Evolutionary conservation across 53 echinoderm and acorn worm genomes (phyloP), one percentile per base, ranked within the genome.

Genomic region (Mesocentrotus franciscanus): DNA sequence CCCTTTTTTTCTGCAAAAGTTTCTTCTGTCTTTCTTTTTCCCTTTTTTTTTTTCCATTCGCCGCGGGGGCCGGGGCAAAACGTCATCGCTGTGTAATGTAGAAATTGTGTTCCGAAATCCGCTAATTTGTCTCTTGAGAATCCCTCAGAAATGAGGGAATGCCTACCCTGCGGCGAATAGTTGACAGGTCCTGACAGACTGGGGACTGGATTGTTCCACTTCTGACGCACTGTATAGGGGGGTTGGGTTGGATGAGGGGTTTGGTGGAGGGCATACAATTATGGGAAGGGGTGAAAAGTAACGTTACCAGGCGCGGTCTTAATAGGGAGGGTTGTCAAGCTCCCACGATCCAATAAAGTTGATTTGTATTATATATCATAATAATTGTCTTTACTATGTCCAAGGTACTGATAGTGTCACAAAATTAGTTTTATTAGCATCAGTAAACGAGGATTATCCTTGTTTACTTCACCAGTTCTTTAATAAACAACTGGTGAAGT

Each of bases 121-220:
- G 22, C 22, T 87, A 87, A 87, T 87, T 85, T 85, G 95, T 94
- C 95, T 85, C 87, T 70, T 55, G 95, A 66, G 95, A 27, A 35
- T 85, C 85, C 95, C 85, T 85, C 95, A 8, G 42, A 9, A 9
- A 5, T 66, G 89, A 49, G 87, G 89, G 85, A 85, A 66, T 87
- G 70, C 49, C 95, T 64, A 64, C 85, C 95, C 95, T 27, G 56
- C 85, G 95, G 95, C 95, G 56, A 10, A 55, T 33, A 94, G 85
- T 94, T 94, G 57, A 85, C 95, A 64, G 89, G 60, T 75, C 81
- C 94, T 87, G 87, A 87, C 87, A 87, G 87, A 72, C 72, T 8
- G 75, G 30, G 13, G 58, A 72, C 13, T 75, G 76, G 49, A 92
- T 56, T 29, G 74, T 22, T 74, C 66, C 91, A 90, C 12, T 90